A percentile compares a stretch with the other conserved stretches of the same genome.
These are phyloP conservation scores for Oriolus oriolus DNA, from an alignment of 2,113 vertebrate species.

Conservation along the genomic window DNA sequence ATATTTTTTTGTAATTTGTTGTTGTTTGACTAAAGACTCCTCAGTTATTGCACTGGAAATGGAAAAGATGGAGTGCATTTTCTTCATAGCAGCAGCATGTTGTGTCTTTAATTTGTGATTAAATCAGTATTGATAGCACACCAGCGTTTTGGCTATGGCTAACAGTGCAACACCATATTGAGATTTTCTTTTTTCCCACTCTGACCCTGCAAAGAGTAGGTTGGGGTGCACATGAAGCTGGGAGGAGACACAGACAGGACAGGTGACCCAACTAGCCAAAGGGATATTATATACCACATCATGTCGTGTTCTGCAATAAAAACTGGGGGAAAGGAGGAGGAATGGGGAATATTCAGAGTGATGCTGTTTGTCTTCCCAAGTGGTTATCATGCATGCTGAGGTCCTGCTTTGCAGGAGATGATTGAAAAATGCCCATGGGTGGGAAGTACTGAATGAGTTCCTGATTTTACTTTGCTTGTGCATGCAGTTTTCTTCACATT, in stretches of 20 bases:
- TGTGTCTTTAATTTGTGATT: not conserved
- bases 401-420: not conserved
- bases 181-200: not conserved
- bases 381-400: accelerated
- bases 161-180: not conserved
- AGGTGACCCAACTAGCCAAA: not conserved
- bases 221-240: not conserved
- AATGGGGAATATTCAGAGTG: accelerated
- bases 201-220: not conserved
- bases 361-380: not conserved
- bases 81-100: not conserved
- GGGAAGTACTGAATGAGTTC: not conserved
- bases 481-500: not conserved
- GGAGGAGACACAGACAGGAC: not conserved
- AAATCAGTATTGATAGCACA: not conserved
- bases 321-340: not conserved
- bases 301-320: not conserved
- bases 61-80: not conserved
- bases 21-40: not conserved
- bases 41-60: not conserved
- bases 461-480: not conserved
- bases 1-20: not conserved
- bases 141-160: accelerated
- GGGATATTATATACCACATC: not conserved
- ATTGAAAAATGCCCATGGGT: accelerated